Evolutionary conservation across 1,140 invertebrate genomes (phyloP).

Genomic region (Drosophila lacteicornis): DNA sequence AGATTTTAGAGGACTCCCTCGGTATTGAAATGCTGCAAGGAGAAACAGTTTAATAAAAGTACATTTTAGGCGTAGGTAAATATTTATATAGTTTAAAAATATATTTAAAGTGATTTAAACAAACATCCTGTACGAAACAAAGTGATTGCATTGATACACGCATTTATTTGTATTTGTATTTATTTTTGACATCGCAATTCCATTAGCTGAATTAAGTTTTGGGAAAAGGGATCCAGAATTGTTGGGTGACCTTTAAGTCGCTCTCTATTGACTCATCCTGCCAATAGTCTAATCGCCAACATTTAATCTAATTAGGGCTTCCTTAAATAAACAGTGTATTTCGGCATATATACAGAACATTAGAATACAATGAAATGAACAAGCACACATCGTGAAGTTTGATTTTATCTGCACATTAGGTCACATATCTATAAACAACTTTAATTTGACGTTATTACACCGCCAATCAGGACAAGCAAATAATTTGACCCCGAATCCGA

Average conservation of each 20-base stretch:
- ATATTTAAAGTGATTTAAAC: no score
- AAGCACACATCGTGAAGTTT: background rate
- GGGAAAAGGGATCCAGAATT: background rate
- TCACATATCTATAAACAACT: constrained; percentile 1
- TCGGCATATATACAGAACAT: background rate
- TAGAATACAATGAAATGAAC: constrained; percentile 1
- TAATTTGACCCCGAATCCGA: background rate
- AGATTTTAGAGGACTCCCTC: background rate
- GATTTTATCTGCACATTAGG: background rate
- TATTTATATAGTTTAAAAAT: no score
- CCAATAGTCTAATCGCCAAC: background rate
- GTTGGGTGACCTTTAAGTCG: background rate
- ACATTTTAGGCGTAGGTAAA: no score
- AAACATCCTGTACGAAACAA: no score
- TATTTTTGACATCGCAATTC: background rate
- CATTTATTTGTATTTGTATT: no score
- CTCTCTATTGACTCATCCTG: background rate
- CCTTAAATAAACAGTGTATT: constrained; percentile 1
- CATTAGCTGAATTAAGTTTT: background rate
- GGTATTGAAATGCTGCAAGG: background rate
- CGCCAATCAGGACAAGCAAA: constrained; percentile 9
- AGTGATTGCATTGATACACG: no score
- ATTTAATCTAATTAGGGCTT: constrained; percentile 4
- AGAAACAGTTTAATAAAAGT: background rate
- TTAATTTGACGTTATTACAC: constrained; percentile 8